Base-by-base conservation (phyloP, 2,888 invertebrate species). In the Anagyrus pseudococci region DNA sequence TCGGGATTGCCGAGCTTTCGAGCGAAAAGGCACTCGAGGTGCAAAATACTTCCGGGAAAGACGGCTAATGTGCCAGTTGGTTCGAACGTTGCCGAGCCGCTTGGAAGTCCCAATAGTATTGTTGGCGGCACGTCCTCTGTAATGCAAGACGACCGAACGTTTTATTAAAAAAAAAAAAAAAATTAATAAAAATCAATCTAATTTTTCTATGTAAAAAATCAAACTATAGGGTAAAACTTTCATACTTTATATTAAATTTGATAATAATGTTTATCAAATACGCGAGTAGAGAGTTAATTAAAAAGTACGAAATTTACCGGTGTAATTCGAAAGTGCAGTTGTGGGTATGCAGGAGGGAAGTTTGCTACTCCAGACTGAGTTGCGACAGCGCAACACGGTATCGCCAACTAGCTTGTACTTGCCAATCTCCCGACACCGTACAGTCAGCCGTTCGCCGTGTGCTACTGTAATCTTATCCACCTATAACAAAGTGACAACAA, bases 311-410 rank as follows among this genome's bases (percentile, higher is more conserved):
- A 70, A 72, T 75, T 73, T 64, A 91, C 92, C 90, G 73, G 93
- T 92, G 80, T 92, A 94, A 81, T 94, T 94, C 43, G 93, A 92
- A 69, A 94, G 84, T 41, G 92, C 83, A 1, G 92, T 92, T 26
- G 94, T 94, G n/a, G 93, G 91, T 33, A 92, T 89, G 77, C 94
- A 94, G 66, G 90, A 88, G 1, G 94, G 94, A 76, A 92, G 83
- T 68, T 87, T 87, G 1, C 89, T 87, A 23, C 86, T 86, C 94
- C 94, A 94, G 55, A 86, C 86, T 2, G 93, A 93, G 75, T 94
- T 93, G 70, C 90, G 90, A 77, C 94, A 94, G 33, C 88, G 85
- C 40, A 93, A 83, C 56, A 85, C 82, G n/a, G 89, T 85, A 55
- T 91, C 91, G 23, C 94, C 94, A 65, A 90, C 85, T 71, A 94